Evolutionary conservation across 2,888 invertebrate species (phyloP).

Genomic region (Priocnemis perturbator): DNA sequence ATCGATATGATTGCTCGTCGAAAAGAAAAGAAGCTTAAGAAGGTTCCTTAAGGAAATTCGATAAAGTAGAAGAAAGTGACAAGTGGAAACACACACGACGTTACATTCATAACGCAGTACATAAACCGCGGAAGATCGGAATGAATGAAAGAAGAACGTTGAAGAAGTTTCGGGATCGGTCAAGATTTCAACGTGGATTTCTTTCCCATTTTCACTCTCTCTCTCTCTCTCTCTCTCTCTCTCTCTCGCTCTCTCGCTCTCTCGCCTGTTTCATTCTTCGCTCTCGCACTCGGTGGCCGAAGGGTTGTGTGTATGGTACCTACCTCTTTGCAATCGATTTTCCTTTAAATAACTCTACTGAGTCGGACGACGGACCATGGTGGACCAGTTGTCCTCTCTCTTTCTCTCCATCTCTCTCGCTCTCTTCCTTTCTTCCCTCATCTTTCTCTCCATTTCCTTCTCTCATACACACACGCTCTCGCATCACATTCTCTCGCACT

Average conservation of each 20-base stretch:
- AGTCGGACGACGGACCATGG: slow-evolving; percentile 72
- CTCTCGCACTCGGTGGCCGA: no score
- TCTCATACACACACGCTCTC: slow-evolving; percentile 44
- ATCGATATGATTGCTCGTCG: no score
- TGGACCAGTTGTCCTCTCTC: slow-evolving; percentile 47
- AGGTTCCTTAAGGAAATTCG: no score
- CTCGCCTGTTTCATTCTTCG: no score
- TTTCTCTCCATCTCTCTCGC: slow-evolving; percentile 18
- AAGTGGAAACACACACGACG: no score
- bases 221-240: slow-evolving; percentile 23
- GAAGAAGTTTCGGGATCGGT: slow-evolving; percentile 5
- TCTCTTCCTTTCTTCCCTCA: neutral
- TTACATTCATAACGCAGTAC: no score
- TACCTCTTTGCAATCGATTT: slow-evolving; percentile 49
- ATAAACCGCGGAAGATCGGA: neutral
- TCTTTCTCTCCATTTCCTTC: slow-evolving; percentile 16
- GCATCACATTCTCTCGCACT: slow-evolving; percentile 41
- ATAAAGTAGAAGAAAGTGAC: no score
- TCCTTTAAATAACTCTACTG: slow-evolving; percentile 64
- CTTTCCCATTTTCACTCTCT: slow-evolving; percentile 12
- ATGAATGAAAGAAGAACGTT: slow-evolving; percentile 1
- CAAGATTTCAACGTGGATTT: slow-evolving; percentile 3
- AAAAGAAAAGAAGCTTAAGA: no score
- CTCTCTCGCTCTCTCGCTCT: slow-evolving; percentile 44
- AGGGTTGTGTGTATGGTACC: slow-evolving; percentile 42